Conservation (phyloP, 2,888 invertebrate genomes). For the Petrophora chlorosata region DNA sequence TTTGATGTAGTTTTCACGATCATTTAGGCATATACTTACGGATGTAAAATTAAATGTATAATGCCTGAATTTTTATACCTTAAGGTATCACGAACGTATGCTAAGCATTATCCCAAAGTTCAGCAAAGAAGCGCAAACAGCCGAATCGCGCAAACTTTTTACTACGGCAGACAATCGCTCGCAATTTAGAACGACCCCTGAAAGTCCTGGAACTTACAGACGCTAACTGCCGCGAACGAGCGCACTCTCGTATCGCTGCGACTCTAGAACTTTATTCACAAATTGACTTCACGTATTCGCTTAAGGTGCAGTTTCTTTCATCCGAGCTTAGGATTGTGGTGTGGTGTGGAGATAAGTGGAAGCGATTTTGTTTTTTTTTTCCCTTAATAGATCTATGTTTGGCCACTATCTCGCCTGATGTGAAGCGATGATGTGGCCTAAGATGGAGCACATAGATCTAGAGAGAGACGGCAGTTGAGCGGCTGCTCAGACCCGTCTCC, state of each 20-base stretch:
- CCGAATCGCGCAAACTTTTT: conserved; percentile 40
- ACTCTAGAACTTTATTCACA: conserved; percentile 79
- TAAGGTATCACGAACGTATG: not conserved
- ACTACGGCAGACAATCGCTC: conserved; percentile 39
- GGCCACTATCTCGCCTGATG: too few species aligned
- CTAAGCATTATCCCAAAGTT: conserved; percentile 6
- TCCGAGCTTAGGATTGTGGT: conserved; percentile 60
- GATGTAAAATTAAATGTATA: too few species aligned
- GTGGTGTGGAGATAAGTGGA: conserved; percentile 38
- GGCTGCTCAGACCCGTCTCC: too few species aligned
- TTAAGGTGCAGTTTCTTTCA: conserved; percentile 81
- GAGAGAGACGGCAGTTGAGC: too few species aligned
- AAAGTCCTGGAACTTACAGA: conserved; percentile 48
- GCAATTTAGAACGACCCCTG: conserved; percentile 45
- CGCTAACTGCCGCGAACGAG: conserved; percentile 63
- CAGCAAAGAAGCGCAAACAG: conserved; percentile 36
- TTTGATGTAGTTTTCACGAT: too few species aligned
- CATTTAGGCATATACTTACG: too few species aligned
- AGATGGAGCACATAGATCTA: too few species aligned
- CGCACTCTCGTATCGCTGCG: conserved; percentile 57
- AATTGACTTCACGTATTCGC: conserved; percentile 83
- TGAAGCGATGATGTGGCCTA: too few species aligned
- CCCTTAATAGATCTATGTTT: too few species aligned
- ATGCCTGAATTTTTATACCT: too few species aligned
- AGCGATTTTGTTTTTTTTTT: conserved; percentile 31